A percentile compares a stretch with the other conserved stretches of the same genome.
Evolutionary conservation across 2,113 vertebrate genomes (phyloP).

Genomic region (Erinaceus europaeus): DNA sequence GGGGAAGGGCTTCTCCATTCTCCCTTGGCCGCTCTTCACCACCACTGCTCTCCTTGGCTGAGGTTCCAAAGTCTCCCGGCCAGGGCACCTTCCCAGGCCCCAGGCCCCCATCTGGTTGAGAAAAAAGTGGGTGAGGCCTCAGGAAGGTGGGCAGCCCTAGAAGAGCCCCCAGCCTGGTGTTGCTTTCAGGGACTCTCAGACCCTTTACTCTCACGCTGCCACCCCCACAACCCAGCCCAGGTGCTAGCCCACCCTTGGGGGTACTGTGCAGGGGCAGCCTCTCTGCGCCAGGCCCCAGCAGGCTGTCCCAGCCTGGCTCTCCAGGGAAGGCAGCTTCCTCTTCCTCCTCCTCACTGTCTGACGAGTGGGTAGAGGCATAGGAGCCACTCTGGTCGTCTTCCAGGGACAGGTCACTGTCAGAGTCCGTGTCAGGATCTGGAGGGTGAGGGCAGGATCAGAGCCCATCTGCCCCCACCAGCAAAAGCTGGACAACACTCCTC

Average conservation of each 20-base stretch:
- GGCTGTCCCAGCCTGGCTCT: slow-evolving; percentile 89
- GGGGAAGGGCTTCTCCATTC: slow-evolving; percentile 74
- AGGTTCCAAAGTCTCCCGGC: slow-evolving; percentile 84
- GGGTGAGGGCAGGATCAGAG: slow-evolving; percentile 15
- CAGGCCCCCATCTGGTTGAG: slow-evolving; percentile 76
- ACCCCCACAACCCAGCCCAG: no score
- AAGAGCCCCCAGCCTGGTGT: neutral
- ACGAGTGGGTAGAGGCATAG: slow-evolving; percentile 92
- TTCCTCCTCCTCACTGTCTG: slow-evolving; percentile 92
- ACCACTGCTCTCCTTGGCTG: slow-evolving; percentile 77
- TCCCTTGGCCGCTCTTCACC: slow-evolving; percentile 73
- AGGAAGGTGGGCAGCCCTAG: neutral
- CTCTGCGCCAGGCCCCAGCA: slow-evolving; percentile 78
- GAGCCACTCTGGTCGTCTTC: slow-evolving; percentile 94
- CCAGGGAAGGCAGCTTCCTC: slow-evolving; percentile 85
- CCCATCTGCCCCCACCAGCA: neutral
- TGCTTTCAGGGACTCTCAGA: neutral
- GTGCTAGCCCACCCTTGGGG: slow-evolving; percentile 77
- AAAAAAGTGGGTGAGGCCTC: neutral
- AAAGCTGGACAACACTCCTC: neutral
- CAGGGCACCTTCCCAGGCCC: slow-evolving; percentile 79
- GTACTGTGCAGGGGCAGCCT: slow-evolving; percentile 78
- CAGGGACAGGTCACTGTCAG: slow-evolving; percentile 93
- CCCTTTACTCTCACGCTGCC: no score
- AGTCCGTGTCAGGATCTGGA: slow-evolving; percentile 90